Base-by-base conservation (phyloP, 2,797 vertebrate genomes). In the Diceros bicornis region DNA sequence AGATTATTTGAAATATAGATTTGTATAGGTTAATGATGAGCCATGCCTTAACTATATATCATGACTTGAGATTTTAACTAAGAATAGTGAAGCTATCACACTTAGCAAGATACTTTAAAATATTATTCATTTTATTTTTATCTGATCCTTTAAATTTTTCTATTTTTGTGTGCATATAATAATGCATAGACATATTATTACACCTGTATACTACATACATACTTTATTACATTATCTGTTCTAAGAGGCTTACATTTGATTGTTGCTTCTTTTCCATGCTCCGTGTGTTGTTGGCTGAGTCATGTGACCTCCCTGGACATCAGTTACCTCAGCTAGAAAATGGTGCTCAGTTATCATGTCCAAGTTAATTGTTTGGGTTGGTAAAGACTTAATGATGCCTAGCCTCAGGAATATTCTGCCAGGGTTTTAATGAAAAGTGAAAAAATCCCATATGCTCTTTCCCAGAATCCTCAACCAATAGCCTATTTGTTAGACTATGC, bases 361-460 rank as follows among this genome's bases (percentile, higher is more conserved):
- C 90, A 96, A 89, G 68, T 91, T 94, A 78, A 93, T 97, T 34
- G 47, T 91, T 82, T 94, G 52, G 85, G 78, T 94, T 95, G 82
- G 57, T 95, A 52, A 95, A 90, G 72, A 94, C 8, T 95, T 94
- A 94, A 94, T 88, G 91, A 68, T 95, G 86, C 85, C 72, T 94
- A 93, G 41, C 77, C 25, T 94, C 13, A 55, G 62, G 23, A 75
- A 71, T 89, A 61, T 95, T 93, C 62, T 89, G 96, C 81, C 96
- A 96, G 59, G 29, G n/a, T 91, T 88, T 95, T 96, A 88, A 95
- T 64, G 86, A 91, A 89, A 96, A 83, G 71, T 75, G 29, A 77
- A 84, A 86, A 81, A 86, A 25, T 93, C 71, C 69, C 55, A 72
- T 81, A 90, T 77, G 84, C 12, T 57, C 47, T 61, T 75, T 84